Evolutionary conservation across 1,140 invertebrate genomes (phyloP).

Genomic region (Ephestia elutella): DNA sequence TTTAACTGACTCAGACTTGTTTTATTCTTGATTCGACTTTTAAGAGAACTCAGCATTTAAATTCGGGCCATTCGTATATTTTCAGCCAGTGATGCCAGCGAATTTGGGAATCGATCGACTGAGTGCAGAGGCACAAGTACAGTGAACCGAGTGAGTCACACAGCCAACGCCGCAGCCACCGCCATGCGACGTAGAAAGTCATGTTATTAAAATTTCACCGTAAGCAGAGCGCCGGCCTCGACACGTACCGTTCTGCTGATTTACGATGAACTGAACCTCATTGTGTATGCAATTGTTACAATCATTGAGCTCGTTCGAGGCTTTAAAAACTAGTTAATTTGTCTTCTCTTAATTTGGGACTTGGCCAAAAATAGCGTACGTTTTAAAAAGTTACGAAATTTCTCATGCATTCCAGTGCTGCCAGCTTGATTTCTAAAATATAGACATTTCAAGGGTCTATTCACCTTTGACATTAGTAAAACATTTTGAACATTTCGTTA

Average conservation of each 20-base stretch:
- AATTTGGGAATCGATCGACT: conserved; percentile 24
- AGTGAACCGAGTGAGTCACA: conserved; percentile 47
- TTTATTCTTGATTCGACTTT: too few species aligned
- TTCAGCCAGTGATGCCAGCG: neutral
- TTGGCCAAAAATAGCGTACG: too few species aligned
- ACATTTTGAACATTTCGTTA: neutral
- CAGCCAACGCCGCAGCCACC: conserved; percentile 15
- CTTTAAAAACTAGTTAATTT: neutral
- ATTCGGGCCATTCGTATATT: conserved; percentile 8
- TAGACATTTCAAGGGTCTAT: neutral
- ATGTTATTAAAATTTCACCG: conserved; percentile 67
- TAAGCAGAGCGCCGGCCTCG: conserved; percentile 43
- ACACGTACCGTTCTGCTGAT: conserved; percentile 42
- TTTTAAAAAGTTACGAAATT: too few species aligned
- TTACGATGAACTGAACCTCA: conserved; percentile 3
- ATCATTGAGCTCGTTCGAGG: neutral
- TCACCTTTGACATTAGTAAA: neutral
- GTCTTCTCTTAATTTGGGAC: neutral
- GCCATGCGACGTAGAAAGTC: conserved; percentile 47
- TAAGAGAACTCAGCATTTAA: too few species aligned
- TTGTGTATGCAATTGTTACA: conserved; percentile 8
- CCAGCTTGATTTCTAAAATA: too few species aligned
- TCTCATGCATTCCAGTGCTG: too few species aligned
- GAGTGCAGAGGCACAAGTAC: conserved; percentile 32
- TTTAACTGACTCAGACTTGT: conserved; percentile 13